phyloP scores from a whole-genome alignment of 2,888 invertebrate species.

The Parelbella ahira region DNA sequence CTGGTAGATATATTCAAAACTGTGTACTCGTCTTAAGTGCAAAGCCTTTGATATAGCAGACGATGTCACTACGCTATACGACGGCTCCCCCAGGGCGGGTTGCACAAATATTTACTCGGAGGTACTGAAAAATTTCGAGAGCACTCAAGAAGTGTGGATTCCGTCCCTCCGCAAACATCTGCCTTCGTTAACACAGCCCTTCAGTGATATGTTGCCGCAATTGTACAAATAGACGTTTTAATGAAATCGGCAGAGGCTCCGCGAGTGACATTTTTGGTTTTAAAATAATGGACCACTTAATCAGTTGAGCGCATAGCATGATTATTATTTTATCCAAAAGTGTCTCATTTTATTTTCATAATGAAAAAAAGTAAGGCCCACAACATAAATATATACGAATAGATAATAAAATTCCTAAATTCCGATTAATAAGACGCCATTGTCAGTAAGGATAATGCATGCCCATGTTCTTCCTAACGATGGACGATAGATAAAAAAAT shows the following conservation, averaged over 20 bases:
- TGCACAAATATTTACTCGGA: constrained; percentile 21
- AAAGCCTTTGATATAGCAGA: constrained; percentile 16
- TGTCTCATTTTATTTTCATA: no score
- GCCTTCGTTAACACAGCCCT: constrained; percentile 23
- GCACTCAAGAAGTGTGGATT: constrained; percentile 22
- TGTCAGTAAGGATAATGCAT: constrained; percentile 39
- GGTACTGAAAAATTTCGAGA: constrained; percentile 24
- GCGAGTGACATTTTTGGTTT: no score
- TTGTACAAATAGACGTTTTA: constrained; percentile 20
- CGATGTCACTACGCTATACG: constrained; percentile 3
- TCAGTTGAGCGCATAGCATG: no score
- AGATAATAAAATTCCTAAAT: no score
- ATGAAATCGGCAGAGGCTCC: constrained; percentile 10
- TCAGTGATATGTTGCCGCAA: constrained; percentile 11
- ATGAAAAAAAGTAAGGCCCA: no score
- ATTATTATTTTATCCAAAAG: no score
- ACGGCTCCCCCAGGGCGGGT: constrained; percentile 11
- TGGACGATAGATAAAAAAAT: constrained; percentile 3
- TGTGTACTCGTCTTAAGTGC: constrained; percentile 7
- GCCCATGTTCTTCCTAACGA: constrained; percentile 19
- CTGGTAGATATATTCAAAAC: no score
- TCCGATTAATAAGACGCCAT: no score
- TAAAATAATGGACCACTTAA: no score
- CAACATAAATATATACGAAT: no score
- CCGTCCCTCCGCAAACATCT: constrained; percentile 21